Conservation (phyloP, 2,797 vertebrate species). For the Silurus lanzhouensis region DNA sequence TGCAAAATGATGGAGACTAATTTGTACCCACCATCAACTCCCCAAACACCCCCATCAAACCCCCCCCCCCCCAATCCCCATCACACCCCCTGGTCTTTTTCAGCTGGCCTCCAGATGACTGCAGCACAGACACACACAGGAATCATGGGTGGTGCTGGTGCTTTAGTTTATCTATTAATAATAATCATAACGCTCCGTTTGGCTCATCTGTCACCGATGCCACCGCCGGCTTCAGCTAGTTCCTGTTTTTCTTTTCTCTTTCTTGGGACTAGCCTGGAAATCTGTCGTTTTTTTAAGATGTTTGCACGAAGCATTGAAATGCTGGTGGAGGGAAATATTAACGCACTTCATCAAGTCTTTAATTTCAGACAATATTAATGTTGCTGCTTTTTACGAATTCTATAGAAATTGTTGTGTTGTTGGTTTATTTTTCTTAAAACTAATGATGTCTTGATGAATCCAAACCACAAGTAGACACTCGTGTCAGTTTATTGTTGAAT, state of each 20-base stretch:
- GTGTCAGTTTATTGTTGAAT: too few species aligned
- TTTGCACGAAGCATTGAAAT: neutral
- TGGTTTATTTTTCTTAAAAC: too few species aligned
- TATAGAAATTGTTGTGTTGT: too few species aligned
- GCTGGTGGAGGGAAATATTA: neutral
- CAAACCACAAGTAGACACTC: too few species aligned
- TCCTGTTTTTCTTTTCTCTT: conserved; percentile 34
- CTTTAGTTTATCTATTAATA: conserved; percentile 59
- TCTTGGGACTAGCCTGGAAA: neutral
- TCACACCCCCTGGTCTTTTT: conserved; percentile 48
- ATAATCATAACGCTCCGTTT: conserved; percentile 57
- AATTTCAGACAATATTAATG: neutral
- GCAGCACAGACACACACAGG: neutral
- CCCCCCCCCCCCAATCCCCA: neutral
- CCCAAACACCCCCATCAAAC: too few species aligned
- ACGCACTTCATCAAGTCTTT: neutral
- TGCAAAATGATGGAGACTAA: conserved; percentile 48
- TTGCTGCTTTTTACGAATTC: too few species aligned
- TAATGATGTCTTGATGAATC: too few species aligned
- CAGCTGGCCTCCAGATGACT: conserved; percentile 69
- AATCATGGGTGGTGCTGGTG: conserved; percentile 28
- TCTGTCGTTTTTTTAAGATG: neutral
- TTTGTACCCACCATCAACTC: conserved; percentile 3
- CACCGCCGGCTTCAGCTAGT: conserved; percentile 10
- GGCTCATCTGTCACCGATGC: conserved; percentile 52